These are phyloP conservation scores for Pogonophryne albipinna DNA, from an alignment of 2,797 vertebrate species.

Conservation along the genomic window DNA sequence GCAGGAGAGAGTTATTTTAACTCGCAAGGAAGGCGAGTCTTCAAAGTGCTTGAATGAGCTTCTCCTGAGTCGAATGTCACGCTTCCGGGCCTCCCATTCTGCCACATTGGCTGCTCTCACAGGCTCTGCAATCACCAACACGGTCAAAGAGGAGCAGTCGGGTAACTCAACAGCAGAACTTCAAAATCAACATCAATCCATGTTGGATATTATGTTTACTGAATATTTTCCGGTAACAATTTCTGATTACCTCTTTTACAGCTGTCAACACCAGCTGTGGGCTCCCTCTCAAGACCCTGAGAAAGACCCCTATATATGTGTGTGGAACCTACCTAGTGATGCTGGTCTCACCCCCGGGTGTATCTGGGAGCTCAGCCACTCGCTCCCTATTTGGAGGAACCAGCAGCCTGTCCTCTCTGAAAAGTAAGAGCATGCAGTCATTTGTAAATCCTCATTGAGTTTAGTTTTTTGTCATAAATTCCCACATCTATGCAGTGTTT, in stretches of 20 bases:
- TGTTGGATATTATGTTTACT: not conserved
- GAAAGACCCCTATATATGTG: slow-evolving; percentile 97
- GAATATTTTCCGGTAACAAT: slow-evolving; percentile 10
- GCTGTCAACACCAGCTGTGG: slow-evolving; percentile 98
- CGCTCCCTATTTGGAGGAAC: slow-evolving; percentile 97
- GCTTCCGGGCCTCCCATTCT: slow-evolving; percentile 96
- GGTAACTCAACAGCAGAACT: slow-evolving; percentile 81
- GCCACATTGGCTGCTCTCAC: slow-evolving; percentile 97
- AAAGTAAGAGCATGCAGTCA: slow-evolving; percentile 87
- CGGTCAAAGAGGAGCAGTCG: slow-evolving; percentile 97
- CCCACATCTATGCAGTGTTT: not conserved
- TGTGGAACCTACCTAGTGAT: slow-evolving; percentile 97
- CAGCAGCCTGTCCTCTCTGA: slow-evolving; percentile 95
- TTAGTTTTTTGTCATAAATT: not conserved
- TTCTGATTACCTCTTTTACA: slow-evolving; percentile 45
- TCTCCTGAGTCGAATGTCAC: slow-evolving; percentile 96
- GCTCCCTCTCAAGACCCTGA: slow-evolving; percentile 94
- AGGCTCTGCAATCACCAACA: slow-evolving; percentile 97
- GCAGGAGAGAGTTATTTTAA: slow-evolving; percentile 95
- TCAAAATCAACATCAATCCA: not conserved
- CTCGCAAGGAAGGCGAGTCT: slow-evolving; percentile 97
- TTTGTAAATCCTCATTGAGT: slow-evolving; percentile 1
- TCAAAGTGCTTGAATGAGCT: slow-evolving; percentile 99
- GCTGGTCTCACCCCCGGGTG: slow-evolving; percentile 94
- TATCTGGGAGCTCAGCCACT: slow-evolving; percentile 97